Base-by-base conservation (phyloP, 2,797 vertebrate species). In the Leptatherina wallacei region DNA sequence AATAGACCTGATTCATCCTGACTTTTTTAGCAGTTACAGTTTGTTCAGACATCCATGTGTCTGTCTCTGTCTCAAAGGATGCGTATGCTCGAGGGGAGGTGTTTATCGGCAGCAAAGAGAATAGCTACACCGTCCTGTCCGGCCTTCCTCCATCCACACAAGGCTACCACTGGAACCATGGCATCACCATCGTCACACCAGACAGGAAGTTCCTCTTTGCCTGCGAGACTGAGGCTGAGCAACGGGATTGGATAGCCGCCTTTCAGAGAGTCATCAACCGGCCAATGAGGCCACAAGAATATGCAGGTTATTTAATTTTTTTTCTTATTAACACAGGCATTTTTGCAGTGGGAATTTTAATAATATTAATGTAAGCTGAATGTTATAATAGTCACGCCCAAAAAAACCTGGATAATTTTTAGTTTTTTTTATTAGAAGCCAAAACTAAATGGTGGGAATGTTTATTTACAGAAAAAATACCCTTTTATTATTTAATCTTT, bases 251-350 rank as follows among this genome's bases (percentile, higher is more conserved):
- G 98, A 96, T 99, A 3, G 91, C 93, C 0, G 96, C 97, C 42
- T 97, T 99, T 30, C 96, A 96, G 93, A 96, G 95, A 63, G 96
- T 98, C 42, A 96, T 99, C 58, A 96, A 96, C 85, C 90, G 97
- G 66, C 97, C 97, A 0, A 99, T 99, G 98, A 94, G 97, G 88
- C 98, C 98, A 2, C 98, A 99, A 93, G 98, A 99, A 87, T 99
- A 98, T 0, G 98, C 98, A 94, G 98, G 13, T 44, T 44, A 42
- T 44, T 20, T 3, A 8, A 6, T 6, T 44, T 13, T 13, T 13
- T 2, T 71, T 13, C 20, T 59, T 40, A 13, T 35, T 61, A 0
- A 47, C 9, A 6, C 7, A 20, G 8, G 11, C 61, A 16, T 20
- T 6, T 27, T 29, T 24, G 24, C 20, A 27, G 14, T 18, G 11